A percentile compares a stretch with the other conserved stretches of the same genome.
Evolutionary conservation across 2,113 vertebrate genomes (phyloP).

Genomic region (Larimichthys polyactis): DNA sequence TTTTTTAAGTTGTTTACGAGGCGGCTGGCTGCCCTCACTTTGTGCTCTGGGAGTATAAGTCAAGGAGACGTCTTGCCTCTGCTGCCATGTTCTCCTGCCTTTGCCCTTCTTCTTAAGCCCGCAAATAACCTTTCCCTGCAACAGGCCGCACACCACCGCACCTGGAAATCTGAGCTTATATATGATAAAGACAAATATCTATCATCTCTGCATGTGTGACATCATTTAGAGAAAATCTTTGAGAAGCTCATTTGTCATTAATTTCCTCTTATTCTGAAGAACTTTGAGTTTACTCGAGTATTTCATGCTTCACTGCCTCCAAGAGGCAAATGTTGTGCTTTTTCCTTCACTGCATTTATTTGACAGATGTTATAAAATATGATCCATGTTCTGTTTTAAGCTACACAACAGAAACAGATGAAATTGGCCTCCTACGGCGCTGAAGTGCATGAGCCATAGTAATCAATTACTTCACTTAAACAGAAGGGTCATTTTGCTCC

Average conservation of each 20-base stretch:
- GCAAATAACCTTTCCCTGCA: conserved; percentile 18
- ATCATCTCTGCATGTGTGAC: not conserved
- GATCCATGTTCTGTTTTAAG: not conserved
- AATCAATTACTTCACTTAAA: not conserved
- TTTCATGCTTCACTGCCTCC: not conserved
- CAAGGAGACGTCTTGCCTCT: conserved; percentile 39
- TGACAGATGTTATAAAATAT: not conserved
- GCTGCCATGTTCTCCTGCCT: conserved; percentile 16
- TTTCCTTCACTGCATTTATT: not conserved
- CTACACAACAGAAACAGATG: not conserved
- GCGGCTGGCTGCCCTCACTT: conserved; percentile 31
- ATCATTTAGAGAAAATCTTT: not conserved
- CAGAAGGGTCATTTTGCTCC: not conserved
- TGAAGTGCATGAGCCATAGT: not conserved
- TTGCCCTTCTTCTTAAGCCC: conserved; percentile 17
- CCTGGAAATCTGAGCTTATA: not conserved
- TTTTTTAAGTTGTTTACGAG: conserved; percentile 61
- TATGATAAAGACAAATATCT: not conserved
- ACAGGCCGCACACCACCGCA: not conserved
- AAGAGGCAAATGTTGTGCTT: not conserved
- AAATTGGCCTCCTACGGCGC: not conserved
- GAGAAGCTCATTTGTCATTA: not conserved
- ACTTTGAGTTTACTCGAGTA: not conserved
- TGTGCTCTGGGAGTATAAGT: conserved; percentile 31
- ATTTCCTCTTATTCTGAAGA: not conserved